Conservation (phyloP, 2,113 vertebrate species). For the Drymodes brunneopygia region DNA sequence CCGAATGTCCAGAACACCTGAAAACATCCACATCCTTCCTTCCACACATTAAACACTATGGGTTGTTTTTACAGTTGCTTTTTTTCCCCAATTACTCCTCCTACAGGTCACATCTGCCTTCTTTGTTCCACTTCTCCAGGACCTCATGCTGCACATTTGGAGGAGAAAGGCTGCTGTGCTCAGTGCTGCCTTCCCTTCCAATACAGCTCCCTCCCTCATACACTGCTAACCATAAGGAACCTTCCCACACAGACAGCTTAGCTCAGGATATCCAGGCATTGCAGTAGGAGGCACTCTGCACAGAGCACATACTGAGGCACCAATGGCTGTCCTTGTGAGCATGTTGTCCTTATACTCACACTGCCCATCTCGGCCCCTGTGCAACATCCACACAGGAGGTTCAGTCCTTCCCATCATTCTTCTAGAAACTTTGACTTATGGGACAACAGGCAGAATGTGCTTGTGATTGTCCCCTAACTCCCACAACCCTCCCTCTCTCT, state of each 20-base stretch:
- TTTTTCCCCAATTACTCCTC: neutral
- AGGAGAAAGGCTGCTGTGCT: neutral
- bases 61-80: neutral
- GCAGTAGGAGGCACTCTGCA: neutral
- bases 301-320: neutral
- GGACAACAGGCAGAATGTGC: neutral
- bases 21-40: neutral
- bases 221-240: rapidly evolving
- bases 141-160: neutral
- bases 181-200: neutral
- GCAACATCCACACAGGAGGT: neutral
- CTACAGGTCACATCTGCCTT: rapidly evolving
- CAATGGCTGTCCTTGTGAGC: neutral
- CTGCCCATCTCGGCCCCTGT: neutral
- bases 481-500: neutral
- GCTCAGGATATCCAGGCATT: neutral
- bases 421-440: neutral
- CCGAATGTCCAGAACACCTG: neutral
- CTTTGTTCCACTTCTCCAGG: neutral
- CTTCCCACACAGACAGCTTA: neutral
- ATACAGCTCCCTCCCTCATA: neutral
- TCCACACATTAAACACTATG: neutral
- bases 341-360: neutral
- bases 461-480: neutral
- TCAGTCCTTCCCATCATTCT: neutral